These are phyloP conservation scores for Temnopleurus reevesii DNA, from an alignment of 53 echinoderm and acorn worm species.

Conservation along the genomic window DNA sequence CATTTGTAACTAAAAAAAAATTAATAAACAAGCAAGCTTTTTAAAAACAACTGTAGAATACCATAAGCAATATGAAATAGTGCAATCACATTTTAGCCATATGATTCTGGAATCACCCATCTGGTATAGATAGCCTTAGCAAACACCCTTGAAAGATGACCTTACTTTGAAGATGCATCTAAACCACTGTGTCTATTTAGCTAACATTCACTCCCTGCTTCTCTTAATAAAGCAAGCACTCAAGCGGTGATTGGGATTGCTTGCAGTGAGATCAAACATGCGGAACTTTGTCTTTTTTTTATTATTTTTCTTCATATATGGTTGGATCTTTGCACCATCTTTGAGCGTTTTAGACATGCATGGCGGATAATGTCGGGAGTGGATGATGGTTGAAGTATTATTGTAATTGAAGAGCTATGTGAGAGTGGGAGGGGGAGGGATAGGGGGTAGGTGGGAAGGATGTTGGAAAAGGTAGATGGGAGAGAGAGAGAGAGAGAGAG, in stretches of 20 bases:
- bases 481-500: neutral
- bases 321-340: neutral
- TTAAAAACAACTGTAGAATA: neutral
- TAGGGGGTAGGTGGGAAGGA: neutral
- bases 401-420: neutral
- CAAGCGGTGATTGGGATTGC: neutral
- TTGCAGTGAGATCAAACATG: neutral
- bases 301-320: neutral
- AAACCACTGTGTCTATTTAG: neutral
- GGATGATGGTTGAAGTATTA: neutral
- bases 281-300: neutral
- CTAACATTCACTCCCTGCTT: neutral
- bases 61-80: neutral
- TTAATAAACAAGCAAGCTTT: too few relatives aligned
- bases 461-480: neutral
- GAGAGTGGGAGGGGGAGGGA: neutral
- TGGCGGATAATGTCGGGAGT: neutral
- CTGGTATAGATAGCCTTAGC: neutral
- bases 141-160: neutral
- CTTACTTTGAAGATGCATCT: neutral
- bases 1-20: too few relatives aligned
- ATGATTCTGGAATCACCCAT: neutral
- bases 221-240: conserved; percentile 11
- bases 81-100: neutral
- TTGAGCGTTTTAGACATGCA: neutral